Conservation (phyloP, 2,113 vertebrate genomes). For the Apaloderma vittatum region DNA sequence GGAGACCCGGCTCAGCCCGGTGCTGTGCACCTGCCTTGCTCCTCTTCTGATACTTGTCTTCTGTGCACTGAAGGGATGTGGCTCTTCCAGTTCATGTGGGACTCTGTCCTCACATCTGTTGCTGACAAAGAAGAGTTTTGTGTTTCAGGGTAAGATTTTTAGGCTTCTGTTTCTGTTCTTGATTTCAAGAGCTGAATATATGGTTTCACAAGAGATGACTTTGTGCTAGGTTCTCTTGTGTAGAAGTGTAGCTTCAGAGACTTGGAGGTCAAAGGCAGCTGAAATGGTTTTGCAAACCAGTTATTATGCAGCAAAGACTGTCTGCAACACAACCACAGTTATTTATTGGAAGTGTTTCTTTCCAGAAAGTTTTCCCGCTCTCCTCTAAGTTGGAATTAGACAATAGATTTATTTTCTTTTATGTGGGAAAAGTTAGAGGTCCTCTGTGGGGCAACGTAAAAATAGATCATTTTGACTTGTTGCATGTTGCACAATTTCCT, state of each 20-base stretch:
- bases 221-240: not conserved
- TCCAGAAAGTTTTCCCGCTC: not conserved
- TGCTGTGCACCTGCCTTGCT: not conserved
- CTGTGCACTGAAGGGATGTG: not conserved
- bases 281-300: not conserved
- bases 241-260: not conserved
- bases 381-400: not conserved
- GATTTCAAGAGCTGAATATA: not conserved
- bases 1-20: not conserved
- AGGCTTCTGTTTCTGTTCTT: not conserved
- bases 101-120: not conserved
- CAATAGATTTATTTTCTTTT: not conserved
- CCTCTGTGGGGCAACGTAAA: conserved; percentile 1
- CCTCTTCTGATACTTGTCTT: not conserved
- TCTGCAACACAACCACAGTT: not conserved
- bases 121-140: not conserved
- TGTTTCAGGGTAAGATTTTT: not conserved
- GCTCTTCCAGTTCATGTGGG: not conserved
- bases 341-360: not conserved
- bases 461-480: not conserved
- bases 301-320: not conserved
- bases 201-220: not conserved
- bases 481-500: not conserved
- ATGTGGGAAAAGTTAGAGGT: not conserved
- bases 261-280: conserved; percentile 7